Conservation (phyloP, 1,140 invertebrate species). For the Formica selysi region DNA sequence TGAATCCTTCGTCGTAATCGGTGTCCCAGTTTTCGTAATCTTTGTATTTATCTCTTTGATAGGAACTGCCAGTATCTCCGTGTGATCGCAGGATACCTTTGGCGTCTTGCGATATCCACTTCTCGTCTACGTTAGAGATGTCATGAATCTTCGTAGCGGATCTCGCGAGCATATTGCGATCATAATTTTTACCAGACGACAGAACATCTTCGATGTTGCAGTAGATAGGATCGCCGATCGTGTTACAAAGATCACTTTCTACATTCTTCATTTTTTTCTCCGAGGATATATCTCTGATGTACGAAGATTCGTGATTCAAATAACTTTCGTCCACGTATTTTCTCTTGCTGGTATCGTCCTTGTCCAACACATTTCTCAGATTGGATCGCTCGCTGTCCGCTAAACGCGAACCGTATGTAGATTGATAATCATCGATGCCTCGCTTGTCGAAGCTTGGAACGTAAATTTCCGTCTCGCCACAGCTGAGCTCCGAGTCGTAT, state of each 20-base stretch:
- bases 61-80: conserved; percentile 59
- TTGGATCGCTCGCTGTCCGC: conserved; percentile 49
- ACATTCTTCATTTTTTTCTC: conserved; percentile 64
- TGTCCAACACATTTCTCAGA: conserved; percentile 59
- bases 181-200: conserved; percentile 68
- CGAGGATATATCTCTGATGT: conserved; percentile 26
- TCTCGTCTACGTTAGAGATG: conserved; percentile 60
- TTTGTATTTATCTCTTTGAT: conserved; percentile 73
- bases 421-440: conserved; percentile 39
- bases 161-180: conserved; percentile 6
- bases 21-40: conserved; percentile 73
- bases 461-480: conserved; percentile 79
- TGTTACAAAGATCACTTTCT: conserved; percentile 74
- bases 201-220: conserved; percentile 83
- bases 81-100: conserved; percentile 32
- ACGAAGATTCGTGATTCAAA: conserved; percentile 68
- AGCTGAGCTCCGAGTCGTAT: conserved; percentile 81
- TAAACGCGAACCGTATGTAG: conserved; percentile 34
- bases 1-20: conserved; percentile 69
- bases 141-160: not conserved
- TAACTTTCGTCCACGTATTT: conserved; percentile 77
- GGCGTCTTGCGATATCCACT: conserved; percentile 52
- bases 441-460: conserved; percentile 71
- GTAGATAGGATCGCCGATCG: conserved; percentile 81
- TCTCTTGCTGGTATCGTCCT: conserved; percentile 73